Evolutionary conservation across 2,888 invertebrate genomes (phyloP).

Genomic region (Acanthopleura granulata): DNA sequence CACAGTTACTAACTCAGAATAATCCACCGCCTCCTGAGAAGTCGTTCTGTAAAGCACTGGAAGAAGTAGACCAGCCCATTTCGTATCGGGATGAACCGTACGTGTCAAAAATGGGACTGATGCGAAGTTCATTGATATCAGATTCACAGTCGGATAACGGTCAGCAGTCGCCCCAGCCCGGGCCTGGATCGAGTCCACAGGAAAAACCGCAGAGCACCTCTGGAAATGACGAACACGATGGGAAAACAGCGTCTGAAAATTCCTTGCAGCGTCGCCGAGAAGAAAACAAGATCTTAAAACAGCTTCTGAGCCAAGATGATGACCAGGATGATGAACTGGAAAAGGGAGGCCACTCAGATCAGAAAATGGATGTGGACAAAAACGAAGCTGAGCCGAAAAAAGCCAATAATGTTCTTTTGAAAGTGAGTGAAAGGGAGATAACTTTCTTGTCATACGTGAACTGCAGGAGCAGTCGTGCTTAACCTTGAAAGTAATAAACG

Average conservation of each 20-base stretch:
- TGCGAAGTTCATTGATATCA: constrained; percentile 19
- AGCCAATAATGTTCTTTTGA: constrained; percentile 54
- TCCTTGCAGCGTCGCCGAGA: constrained; percentile 25
- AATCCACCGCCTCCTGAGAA: background rate
- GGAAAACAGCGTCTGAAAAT: background rate
- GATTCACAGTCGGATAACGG: constrained; percentile 53
- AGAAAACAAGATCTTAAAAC: constrained; percentile 68
- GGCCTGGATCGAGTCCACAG: constrained; percentile 57
- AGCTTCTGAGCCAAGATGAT: constrained; percentile 78
- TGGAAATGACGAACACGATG: constrained; percentile 50
- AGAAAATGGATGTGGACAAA: constrained; percentile 70
- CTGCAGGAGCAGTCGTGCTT: too few species aligned
- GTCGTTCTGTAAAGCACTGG: background rate
- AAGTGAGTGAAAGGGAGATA: constrained; percentile 42
- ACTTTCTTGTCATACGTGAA: too few species aligned
- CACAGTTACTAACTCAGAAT: constrained; percentile 18
- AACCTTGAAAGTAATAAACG: too few species aligned
- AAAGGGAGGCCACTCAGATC: constrained; percentile 66
- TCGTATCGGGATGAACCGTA: background rate
- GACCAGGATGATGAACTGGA: constrained; percentile 74
- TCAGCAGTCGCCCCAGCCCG: constrained; percentile 58
- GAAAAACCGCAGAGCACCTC: constrained; percentile 66
- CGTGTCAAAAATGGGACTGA: background rate
- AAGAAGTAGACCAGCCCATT: background rate
- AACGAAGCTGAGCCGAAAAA: constrained; percentile 66